Conservation (phyloP, 2,113 vertebrate genomes). For the Esox niger region DNA sequence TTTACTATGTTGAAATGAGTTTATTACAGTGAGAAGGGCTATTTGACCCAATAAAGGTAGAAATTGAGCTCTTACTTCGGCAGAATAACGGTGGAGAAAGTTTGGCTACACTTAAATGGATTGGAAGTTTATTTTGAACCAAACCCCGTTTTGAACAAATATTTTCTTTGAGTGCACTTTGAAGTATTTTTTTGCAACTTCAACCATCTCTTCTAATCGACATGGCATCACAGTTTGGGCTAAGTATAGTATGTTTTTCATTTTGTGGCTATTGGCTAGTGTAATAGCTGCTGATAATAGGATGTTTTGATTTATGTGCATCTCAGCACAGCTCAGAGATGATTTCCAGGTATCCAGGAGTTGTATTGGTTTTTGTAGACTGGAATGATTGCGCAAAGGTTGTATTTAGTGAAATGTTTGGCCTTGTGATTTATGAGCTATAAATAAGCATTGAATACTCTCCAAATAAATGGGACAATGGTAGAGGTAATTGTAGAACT, state of each 20-base stretch:
- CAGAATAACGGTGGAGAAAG: not conserved
- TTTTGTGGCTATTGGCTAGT: constrained; percentile 21
- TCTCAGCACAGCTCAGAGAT: constrained; percentile 38
- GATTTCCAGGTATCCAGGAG: constrained; percentile 30
- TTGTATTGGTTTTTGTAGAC: constrained; percentile 46
- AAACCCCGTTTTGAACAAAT: not conserved
- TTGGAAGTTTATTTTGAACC: not conserved
- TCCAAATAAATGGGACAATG: constrained; percentile 51
- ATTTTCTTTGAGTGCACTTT: not conserved
- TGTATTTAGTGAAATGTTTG: constrained; percentile 61
- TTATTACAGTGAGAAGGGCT: not conserved
- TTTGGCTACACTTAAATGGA: not conserved
- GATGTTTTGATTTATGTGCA: constrained; percentile 52
- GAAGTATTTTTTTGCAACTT: not conserved
- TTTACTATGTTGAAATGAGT: not conserved
- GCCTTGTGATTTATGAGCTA: constrained; percentile 54
- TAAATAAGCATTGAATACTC: constrained; percentile 52
- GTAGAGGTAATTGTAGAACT: constrained; percentile 22
- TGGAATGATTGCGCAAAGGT: constrained; percentile 45
- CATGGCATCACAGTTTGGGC: constrained; percentile 15
- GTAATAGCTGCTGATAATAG: constrained; percentile 40
- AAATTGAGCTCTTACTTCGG: not conserved
- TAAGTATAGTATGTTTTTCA: constrained; percentile 20
- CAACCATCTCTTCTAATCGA: not conserved
- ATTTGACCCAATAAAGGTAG: not conserved